These are phyloP conservation scores for Drosophila arawakana DNA, from an alignment of 1,140 invertebrate species.

Conservation along the genomic window DNA sequence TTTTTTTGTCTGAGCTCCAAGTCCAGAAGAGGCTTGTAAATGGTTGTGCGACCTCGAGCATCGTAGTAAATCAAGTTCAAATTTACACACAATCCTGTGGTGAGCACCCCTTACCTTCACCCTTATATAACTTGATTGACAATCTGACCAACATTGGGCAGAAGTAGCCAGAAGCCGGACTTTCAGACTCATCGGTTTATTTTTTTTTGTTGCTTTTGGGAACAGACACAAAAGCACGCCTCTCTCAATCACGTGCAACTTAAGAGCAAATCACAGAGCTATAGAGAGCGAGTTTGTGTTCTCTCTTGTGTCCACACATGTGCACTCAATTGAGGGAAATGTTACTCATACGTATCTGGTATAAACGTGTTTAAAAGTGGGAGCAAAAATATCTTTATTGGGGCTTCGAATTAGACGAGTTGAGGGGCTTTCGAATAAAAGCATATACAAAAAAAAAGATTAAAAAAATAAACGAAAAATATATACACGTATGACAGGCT, in stretches of 20 bases:
- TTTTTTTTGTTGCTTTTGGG: background rate
- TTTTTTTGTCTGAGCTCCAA: background rate
- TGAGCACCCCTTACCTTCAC: background rate
- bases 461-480: too few species aligned
- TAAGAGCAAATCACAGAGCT: background rate
- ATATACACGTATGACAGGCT: too few species aligned
- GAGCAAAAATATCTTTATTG: background rate
- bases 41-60: background rate
- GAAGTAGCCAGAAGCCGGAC: background rate
- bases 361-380: background rate
- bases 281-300: background rate
- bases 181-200: background rate
- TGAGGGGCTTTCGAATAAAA: too few species aligned
- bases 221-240: background rate
- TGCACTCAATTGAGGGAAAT: background rate
- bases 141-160: background rate
- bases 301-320: background rate
- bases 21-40: background rate
- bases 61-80: constrained; percentile 21
- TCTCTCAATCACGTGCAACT: background rate
- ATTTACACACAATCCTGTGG: constrained; percentile 22
- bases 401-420: too few species aligned
- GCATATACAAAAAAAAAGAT: too few species aligned
- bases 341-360: background rate
- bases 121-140: background rate